These are phyloP conservation scores for Lasiommata megera DNA, from an alignment of 2,888 invertebrate species.

Conservation along the genomic window DNA sequence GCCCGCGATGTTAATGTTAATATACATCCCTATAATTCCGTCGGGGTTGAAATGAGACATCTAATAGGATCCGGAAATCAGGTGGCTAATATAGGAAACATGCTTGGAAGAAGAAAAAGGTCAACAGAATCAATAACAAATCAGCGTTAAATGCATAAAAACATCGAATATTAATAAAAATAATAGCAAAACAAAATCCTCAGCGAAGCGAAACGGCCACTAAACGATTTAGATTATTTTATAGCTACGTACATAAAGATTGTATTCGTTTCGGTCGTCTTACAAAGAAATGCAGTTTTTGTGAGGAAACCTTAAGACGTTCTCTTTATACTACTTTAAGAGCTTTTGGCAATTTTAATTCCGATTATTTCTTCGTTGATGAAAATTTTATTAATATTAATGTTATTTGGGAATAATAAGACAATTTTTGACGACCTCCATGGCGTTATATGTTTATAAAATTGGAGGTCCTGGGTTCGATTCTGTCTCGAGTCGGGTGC, in stretches of 20 bases:
- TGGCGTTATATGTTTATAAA: no score
- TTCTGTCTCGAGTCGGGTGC: no score
- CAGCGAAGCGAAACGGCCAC: background rate
- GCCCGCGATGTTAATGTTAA: no score
- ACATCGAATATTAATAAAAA: background rate
- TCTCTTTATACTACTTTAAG: background rate
- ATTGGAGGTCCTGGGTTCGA: no score
- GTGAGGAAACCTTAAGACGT: conserved; percentile 3
- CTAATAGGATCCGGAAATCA: no score
- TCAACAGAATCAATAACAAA: conserved; percentile 1
- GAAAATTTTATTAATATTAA: no score
- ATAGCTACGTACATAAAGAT: background rate
- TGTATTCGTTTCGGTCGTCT: background rate
- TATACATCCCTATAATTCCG: no score
- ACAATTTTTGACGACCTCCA: no score
- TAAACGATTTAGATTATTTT: background rate
- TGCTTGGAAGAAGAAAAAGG: background rate
- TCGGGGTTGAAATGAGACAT: no score
- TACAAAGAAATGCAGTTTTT: conserved; percentile 8
- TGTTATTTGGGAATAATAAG: no score
- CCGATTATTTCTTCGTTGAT: no score
- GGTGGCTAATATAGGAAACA: background rate
- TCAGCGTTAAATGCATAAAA: background rate
- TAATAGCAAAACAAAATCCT: background rate
- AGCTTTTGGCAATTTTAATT: background rate